A percentile compares a stretch with the other conserved stretches of the same genome.
Conservation (phyloP, 2,797 vertebrate species). For the Setipinna tenuifilis region DNA sequence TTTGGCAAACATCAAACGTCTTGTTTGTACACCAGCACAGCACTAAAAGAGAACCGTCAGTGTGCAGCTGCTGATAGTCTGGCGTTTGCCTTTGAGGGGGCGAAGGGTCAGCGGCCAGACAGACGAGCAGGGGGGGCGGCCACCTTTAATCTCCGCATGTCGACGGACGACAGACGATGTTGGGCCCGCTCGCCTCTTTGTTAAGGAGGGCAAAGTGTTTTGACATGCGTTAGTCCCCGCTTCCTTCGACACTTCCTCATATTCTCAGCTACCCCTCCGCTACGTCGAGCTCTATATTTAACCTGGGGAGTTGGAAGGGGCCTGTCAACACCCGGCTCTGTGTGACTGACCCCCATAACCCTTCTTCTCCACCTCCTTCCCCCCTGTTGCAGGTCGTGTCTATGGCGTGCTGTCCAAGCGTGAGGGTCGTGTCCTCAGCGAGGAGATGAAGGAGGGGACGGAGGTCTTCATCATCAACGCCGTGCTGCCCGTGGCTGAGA, state of each 20-base stretch:
- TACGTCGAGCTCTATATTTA: constrained; percentile 30
- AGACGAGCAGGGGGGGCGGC: background rate
- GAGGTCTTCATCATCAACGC: constrained; percentile 95
- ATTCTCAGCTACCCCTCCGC: constrained; percentile 37
- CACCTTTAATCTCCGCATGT: constrained; percentile 44
- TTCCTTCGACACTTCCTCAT: constrained; percentile 50
- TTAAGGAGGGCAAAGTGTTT: constrained; percentile 39
- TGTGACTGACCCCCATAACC: background rate
- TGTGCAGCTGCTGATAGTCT: constrained; percentile 1
- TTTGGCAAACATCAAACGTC: background rate
- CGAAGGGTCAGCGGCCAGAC: background rate
- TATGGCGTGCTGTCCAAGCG: constrained; percentile 91
- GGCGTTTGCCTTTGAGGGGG: background rate
- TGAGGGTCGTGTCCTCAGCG: constrained; percentile 89
- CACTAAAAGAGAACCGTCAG: background rate
- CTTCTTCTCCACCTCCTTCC: background rate
- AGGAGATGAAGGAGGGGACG: constrained; percentile 97
- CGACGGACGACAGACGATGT: constrained; percentile 44
- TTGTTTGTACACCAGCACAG: background rate
- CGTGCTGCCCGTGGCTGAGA: constrained; percentile 92
- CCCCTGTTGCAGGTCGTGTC: constrained; percentile 70
- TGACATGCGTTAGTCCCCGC: constrained; percentile 23
- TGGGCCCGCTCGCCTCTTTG: constrained; percentile 18
- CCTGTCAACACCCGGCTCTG: background rate
- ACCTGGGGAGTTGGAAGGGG: background rate